Percentiles rank a stretch among this genome's conserved stretches.
phyloP scores from a whole-genome alignment of 2,797 vertebrate genomes.

The Fringilla coelebs region DNA sequence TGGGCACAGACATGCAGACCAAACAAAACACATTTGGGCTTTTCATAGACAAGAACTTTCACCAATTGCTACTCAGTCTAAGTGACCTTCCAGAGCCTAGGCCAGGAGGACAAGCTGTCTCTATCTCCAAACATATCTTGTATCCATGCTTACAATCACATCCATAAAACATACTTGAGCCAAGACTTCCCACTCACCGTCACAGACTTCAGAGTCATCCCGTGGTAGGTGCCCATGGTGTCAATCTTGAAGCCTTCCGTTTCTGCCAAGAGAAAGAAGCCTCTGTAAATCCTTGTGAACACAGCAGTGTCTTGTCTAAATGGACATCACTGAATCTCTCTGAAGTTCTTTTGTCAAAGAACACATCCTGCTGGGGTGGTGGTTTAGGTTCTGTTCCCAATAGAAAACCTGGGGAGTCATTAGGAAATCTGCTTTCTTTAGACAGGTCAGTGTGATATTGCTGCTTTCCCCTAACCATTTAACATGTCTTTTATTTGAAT shows the following conservation, averaged over 20 bases:
- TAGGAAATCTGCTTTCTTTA: neutral
- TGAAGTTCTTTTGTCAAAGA: neutral
- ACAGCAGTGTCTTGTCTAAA: neutral
- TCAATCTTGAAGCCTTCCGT: slow-evolving; percentile 99
- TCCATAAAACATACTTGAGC: neutral
- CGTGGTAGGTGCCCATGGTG: slow-evolving; percentile 98
- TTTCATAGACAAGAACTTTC: neutral
- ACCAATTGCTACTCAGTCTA: neutral
- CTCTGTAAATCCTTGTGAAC: neutral
- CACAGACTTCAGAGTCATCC: slow-evolving; percentile 98
- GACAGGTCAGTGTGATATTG: neutral
- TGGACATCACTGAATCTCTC: neutral
- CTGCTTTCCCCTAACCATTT: neutral
- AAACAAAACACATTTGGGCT: neutral
- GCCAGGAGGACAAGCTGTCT: neutral
- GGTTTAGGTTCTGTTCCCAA: neutral
- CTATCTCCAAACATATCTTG: neutral
- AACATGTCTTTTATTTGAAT: neutral
- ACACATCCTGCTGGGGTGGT: neutral
- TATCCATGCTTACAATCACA: neutral
- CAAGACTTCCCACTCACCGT: slow-evolving; percentile 84
- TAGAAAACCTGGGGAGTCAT: neutral
- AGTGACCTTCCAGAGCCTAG: neutral
- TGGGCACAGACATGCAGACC: neutral
- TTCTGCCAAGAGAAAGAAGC: slow-evolving; percentile 75